Percentiles rank a stretch among this genome's conserved stretches.
Conservation (phyloP, 2,888 invertebrate species). For the Steinernema scapterisci region DNA sequence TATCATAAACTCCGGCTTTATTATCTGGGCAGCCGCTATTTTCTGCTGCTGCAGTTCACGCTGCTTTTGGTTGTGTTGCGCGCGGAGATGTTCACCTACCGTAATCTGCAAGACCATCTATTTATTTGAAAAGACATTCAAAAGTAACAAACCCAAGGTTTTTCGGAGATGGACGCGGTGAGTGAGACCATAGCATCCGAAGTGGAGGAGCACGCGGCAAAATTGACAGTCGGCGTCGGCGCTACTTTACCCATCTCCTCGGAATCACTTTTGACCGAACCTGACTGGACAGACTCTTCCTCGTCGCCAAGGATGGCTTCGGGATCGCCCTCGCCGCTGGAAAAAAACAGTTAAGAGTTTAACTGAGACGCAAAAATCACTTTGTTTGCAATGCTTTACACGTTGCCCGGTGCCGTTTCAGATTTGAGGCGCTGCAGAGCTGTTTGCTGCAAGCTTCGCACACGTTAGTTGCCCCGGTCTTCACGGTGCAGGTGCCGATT, state of each 20-base stretch:
- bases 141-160: not conserved
- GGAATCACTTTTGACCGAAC: not conserved
- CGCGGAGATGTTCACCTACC: slow-evolving; percentile 9
- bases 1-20: too few relatives aligned
- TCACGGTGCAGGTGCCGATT: slow-evolving; percentile 7
- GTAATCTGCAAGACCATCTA: not conserved
- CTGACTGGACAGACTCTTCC: not conserved
- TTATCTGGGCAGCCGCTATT: not conserved
- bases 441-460: slow-evolving; percentile 15
- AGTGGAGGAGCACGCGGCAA: not conserved
- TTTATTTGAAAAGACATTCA: not conserved
- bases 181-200: not conserved
- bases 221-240: not conserved
- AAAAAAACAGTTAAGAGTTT: not conserved
- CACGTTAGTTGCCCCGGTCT: slow-evolving; percentile 6
- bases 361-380: not conserved
- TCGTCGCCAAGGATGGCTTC: not conserved
- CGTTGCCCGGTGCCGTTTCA: slow-evolving; percentile 16
- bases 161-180: not conserved
- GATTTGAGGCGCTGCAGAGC: slow-evolving; percentile 9
- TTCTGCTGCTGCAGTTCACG: slow-evolving; percentile 13
- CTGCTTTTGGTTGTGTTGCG: slow-evolving; percentile 16
- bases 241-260: not conserved
- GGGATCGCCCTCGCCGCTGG: not conserved
- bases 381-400: slow-evolving; percentile 5